Evolutionary conservation across 2,888 invertebrate genomes (phyloP).

Genomic region (Odontomyia ornata): DNA sequence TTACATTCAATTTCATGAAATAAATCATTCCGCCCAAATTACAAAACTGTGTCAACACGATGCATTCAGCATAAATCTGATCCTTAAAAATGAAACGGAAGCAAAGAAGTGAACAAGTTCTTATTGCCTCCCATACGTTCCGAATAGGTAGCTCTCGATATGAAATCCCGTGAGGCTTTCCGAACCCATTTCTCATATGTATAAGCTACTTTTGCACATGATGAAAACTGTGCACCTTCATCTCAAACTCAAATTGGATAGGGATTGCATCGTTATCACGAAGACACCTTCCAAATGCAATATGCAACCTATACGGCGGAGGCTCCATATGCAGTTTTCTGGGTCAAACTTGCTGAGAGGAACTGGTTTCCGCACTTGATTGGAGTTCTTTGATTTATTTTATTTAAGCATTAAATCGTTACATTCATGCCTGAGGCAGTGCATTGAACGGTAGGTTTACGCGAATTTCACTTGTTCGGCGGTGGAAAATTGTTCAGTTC

Average conservation of each 20-base stretch:
- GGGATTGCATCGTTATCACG: background rate
- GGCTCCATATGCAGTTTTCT: slow-evolving; percentile 21
- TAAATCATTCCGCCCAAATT: background rate
- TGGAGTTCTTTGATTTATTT: background rate
- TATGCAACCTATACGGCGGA: background rate
- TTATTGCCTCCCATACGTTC: background rate
- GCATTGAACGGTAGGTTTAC: background rate
- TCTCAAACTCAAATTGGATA: background rate
- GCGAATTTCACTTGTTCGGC: slow-evolving; percentile 12
- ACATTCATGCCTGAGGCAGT: background rate
- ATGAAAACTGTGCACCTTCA: slow-evolving; percentile 11
- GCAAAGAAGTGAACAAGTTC: background rate
- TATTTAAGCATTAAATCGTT: background rate
- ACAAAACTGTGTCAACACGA: background rate
- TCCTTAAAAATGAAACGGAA: slow-evolving; percentile 25
- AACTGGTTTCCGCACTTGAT: slow-evolving; percentile 27
- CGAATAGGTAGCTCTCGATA: slow-evolving; percentile 24
- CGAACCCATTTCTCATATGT: background rate
- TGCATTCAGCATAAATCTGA: slow-evolving; percentile 9
- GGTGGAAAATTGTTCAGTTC: too few species aligned
- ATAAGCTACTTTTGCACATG: background rate
- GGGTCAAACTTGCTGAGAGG: slow-evolving; percentile 10
- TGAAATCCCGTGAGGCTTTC: too few species aligned
- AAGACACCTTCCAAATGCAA: slow-evolving; percentile 17
- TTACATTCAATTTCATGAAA: too few species aligned